These are phyloP conservation scores for Conomelus anceps DNA, from an alignment of 2,888 invertebrate species.

Conservation along the genomic window DNA sequence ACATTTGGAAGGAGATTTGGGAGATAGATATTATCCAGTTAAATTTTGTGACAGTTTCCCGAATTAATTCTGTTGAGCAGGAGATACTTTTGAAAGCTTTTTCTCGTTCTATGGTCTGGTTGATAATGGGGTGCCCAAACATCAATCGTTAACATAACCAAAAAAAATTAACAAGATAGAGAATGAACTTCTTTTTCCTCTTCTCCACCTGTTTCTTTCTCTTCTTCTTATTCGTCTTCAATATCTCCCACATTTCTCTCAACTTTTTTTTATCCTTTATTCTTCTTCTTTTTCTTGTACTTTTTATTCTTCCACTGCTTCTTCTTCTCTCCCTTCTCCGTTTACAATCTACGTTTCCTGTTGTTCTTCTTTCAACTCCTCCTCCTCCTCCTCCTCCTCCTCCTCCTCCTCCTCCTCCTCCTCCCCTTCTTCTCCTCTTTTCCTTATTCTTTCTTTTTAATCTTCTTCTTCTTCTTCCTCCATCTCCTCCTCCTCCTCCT, in stretches of 20 bases:
- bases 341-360: too few species aligned
- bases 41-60: neutral
- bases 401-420: neutral
- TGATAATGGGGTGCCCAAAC: neutral
- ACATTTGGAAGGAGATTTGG: too few species aligned
- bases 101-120: neutral
- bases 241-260: too few species aligned
- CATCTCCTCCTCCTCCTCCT: neutral
- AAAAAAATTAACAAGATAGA: neutral
- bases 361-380: neutral
- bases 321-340: neutral
- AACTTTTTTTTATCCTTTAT: too few species aligned
- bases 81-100: neutral
- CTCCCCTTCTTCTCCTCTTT: neutral
- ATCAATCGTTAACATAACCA: neutral
- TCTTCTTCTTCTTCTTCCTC: neutral
- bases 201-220: too few species aligned
- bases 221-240: too few species aligned
- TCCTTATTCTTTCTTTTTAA: neutral
- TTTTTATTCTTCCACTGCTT: neutral
- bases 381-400: neutral
- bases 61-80: neutral
- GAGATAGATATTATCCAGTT: too few species aligned
- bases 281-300: neutral
- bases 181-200: too few species aligned